Evolutionary conservation across 2,888 invertebrate species (phyloP).

Genomic region (Leptinotarsa juncta): DNA sequence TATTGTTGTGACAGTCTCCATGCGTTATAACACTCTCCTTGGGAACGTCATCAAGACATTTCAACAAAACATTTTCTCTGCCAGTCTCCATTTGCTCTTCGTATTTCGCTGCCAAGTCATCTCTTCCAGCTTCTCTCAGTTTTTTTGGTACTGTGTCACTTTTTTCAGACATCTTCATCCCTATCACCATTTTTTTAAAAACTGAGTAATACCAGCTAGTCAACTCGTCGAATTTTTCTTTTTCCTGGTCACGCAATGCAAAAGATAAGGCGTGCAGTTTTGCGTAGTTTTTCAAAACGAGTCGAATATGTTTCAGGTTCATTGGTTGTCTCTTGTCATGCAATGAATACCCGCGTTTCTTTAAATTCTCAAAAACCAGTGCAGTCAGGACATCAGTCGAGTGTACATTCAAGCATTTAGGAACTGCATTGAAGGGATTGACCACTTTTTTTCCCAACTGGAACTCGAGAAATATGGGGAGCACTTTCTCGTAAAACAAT

Average conservation of each 20-base stretch:
- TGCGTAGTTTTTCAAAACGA: conserved; percentile 7
- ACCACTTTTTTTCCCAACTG: too few relatives aligned
- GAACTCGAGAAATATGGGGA: too few relatives aligned
- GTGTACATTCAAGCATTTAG: too few relatives aligned
- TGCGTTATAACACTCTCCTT: conserved; percentile 43
- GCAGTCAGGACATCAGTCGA: too few relatives aligned
- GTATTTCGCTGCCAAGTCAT: neutral
- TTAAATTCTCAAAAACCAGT: too few relatives aligned
- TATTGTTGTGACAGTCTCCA: conserved; percentile 48
- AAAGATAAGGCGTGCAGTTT: conserved; percentile 12
- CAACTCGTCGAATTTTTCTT: conserved; percentile 25
- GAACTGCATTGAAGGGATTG: too few relatives aligned
- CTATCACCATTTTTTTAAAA: neutral
- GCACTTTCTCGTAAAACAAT: too few relatives aligned
- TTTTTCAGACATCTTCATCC: neutral
- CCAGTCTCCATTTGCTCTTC: neutral
- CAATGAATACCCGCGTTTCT: conserved; percentile 28
- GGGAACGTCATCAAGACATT: conserved; percentile 8
- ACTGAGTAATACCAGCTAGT: neutral
- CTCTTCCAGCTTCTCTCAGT: neutral
- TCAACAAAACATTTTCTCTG: too few relatives aligned
- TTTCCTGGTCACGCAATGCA: conserved; percentile 33
- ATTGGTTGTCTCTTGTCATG: conserved; percentile 30
- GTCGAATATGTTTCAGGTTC: conserved; percentile 34
- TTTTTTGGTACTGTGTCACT: neutral